Percentiles rank a stretch among this genome's conserved stretches.
phyloP scores from a whole-genome alignment of 2,797 vertebrate genomes.

The Tenualosa ilisha region DNA sequence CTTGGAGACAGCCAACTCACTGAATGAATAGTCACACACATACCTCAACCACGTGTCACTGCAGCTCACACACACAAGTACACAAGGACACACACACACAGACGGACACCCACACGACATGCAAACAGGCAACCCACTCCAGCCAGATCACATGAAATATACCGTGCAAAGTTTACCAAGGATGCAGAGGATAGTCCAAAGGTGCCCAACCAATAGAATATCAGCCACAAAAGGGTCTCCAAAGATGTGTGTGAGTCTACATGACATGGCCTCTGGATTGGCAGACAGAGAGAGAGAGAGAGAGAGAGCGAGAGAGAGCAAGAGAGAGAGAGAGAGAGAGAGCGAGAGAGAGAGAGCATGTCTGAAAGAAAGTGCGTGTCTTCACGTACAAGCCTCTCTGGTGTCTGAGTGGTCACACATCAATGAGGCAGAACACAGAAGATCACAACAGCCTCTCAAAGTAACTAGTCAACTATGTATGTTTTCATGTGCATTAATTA shows the following conservation, averaged over 20 bases:
- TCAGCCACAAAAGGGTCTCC: no score
- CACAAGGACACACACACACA: background rate
- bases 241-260: no score
- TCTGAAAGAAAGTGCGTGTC: no score
- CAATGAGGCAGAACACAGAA: background rate
- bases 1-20: background rate
- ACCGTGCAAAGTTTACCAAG: no score
- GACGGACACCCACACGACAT: slow-evolving; percentile 13
- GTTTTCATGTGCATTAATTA: no score
- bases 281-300: background rate
- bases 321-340: background rate
- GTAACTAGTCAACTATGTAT: no score
- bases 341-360: no score
- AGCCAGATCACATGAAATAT: background rate
- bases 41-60: background rate
- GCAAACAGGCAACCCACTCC: background rate
- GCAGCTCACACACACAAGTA: background rate
- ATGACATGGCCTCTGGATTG: no score
- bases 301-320: background rate
- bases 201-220: no score
- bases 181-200: no score
- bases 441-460: no score
- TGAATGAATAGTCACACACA: slow-evolving; percentile 7
- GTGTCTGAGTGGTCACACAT: no score
- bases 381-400: background rate